These are phyloP conservation scores for Alosa sapidissima DNA, from an alignment of 2,797 vertebrate genomes.

Conservation along the genomic window DNA sequence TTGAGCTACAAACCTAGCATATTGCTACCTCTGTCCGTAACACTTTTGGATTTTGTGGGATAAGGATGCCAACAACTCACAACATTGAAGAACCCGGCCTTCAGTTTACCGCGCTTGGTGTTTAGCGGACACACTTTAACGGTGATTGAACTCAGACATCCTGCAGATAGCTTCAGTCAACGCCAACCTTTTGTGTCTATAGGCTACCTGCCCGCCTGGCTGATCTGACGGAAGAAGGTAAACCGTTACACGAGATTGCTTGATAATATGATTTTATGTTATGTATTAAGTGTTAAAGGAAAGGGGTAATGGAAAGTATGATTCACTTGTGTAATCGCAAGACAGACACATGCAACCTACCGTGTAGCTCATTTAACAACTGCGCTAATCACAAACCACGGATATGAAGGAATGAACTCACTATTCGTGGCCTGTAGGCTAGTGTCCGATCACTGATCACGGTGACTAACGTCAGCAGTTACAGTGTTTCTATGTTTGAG, in stretches of 20 bases:
- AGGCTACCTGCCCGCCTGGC: not conserved
- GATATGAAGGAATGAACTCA: constrained; percentile 23
- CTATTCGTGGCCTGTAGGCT: not conserved
- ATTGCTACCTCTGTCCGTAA: constrained; percentile 12
- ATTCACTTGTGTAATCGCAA: not conserved
- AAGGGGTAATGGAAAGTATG: not conserved
- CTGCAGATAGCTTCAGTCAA: not conserved
- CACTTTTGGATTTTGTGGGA: not conserved
- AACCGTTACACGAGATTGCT: constrained; percentile 3
- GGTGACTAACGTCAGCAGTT: not conserved
- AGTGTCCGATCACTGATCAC: not conserved
- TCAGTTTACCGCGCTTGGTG: not conserved
- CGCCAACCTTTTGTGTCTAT: constrained; percentile 23
- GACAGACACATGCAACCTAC: not conserved
- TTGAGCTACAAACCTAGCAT: constrained; percentile 18
- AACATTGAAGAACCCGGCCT: not conserved
- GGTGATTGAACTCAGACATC: not conserved
- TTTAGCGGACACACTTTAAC: not conserved
- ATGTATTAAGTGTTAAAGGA: not conserved
- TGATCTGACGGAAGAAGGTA: constrained; percentile 19
- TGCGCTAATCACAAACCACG: not conserved
- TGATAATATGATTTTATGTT: not conserved
- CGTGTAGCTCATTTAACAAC: not conserved
- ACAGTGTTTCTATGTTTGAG: not conserved
- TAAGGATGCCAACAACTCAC: not conserved